Base-by-base conservation (phyloP, 2,797 vertebrate genomes). In the Mus spretus region DNA sequence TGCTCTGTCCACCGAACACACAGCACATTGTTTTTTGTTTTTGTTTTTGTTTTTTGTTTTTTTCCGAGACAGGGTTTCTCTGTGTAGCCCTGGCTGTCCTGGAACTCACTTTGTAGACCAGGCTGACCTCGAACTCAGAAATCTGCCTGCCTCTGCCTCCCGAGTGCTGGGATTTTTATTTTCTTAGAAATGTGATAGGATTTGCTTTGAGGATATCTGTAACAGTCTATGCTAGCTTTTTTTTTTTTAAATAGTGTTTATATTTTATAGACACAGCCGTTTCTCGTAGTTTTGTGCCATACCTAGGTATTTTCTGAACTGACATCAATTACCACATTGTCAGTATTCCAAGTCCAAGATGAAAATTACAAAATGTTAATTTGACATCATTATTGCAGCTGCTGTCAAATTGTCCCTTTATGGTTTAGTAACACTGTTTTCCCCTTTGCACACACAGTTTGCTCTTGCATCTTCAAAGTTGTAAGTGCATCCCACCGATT, bases 121-220 rank as follows among this genome's bases (percentile, higher is more conserved):
- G 44, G 44, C 44, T 44, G 44, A 3, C 44, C 44, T 44, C 44
- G 44, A 44, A 44, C 44, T 44, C 44, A 44, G 44, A 44, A 44
- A 44, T 44, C 44, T 4, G 44, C 44, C 44, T 44, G 44, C 44
- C 44, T 44, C 44, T 44, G 44, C 44, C 44, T 44, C 44, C 44
- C 5, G 3, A 44, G 44, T 44, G 44, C 44, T 44, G 44, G 44
- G 5, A 44, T 44, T 89, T 96, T 95, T 96, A 89, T 97, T 95
- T 96, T 94, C 91, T 88, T 70, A 93, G 77, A 97, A 92, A 94
- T 78, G 70, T 92, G 84, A 95, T 92, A 97, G 65, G 83, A 44
- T 50, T 61, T 96, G 95, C 94, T 89, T 59, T 90, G 67, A 86
- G 67, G 70, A 50, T 96, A 86, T 92, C 87, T 89, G 34, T 40